Evolutionary conservation across 2,888 invertebrate species (phyloP), one percentile per base, ranked within the genome.

Genomic region (Listrodromus nycthemerus): DNA sequence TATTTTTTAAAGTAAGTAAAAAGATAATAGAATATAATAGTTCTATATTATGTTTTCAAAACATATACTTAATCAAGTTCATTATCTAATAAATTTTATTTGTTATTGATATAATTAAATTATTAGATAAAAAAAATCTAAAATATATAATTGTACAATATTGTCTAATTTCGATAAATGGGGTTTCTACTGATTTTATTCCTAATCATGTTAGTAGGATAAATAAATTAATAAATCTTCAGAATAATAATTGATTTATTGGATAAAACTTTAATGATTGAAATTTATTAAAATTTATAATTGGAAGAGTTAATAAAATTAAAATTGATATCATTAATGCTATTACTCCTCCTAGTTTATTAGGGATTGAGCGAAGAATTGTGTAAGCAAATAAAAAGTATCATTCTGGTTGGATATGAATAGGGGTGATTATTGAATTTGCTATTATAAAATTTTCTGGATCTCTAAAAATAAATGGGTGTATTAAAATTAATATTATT

Each of bases 341-440:
- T 89, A 96, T 94, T 66, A 97, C 96, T 85, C 97, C 97, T 74
- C 96, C 96, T 94, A 97, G 91, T 95, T 97, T 97, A 94, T 96
- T 97, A 6, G 97, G 97, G 80, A 97, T 96, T 52, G 96, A 96
- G 33, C 97, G 97, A 90, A 97, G 88, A 94, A 97, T 97, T 21
- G 97, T 96, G 93, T 97, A 97, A 16, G 97, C 96, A 94, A 97
- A 97, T 94, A 97, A 92, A 90, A 97, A 97, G 92, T 97, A 97
- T 95, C 97, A 97, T 95, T 97, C 97, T 65, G 97, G 97, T 95
- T 97, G 96, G 94, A 97, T 97, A 91, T 97, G 97, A 7, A 95
- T 92, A 0, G 97, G 96, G 0, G 96, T 97, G 19, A 95, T 94
- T 94, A 96, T 89, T 0, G 96, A 95, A 86, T 96, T 96, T 4